Evolutionary conservation across 2,888 invertebrate genomes (phyloP).

Genomic region (Rapana venosa): DNA sequence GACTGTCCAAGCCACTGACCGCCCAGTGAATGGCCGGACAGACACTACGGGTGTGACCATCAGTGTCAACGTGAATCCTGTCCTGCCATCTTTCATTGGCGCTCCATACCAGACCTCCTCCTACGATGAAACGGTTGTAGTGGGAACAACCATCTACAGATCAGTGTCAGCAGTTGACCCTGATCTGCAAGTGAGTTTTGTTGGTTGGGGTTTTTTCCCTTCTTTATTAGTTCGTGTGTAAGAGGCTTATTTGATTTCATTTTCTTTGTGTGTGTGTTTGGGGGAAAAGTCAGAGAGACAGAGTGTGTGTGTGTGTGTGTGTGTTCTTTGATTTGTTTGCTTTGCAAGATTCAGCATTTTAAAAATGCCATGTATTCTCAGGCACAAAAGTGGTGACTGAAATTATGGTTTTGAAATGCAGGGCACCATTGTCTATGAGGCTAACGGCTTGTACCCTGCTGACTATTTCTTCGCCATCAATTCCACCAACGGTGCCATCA

Average conservation of each 20-base stretch:
- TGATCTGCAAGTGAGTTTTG: conserved; percentile 42
- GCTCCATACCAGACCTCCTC: conserved; percentile 30
- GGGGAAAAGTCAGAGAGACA: no score
- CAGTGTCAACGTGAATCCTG: conserved; percentile 56
- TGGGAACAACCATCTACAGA: conserved; percentile 38
- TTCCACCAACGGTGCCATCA: conserved; percentile 58
- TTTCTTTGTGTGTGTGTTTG: no score
- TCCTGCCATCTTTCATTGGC: conserved; percentile 54
- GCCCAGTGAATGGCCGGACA: conserved; percentile 40
- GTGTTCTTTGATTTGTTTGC: no score
- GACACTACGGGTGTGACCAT: conserved; percentile 53
- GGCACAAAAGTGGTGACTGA: no score
- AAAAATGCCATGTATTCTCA: no score
- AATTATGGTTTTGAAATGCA: conserved; percentile 42
- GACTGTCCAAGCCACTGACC: conserved; percentile 60
- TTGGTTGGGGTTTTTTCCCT: background rate
- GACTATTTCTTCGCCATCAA: conserved; percentile 69
- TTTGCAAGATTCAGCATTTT: no score
- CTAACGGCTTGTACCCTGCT: conserved; percentile 70
- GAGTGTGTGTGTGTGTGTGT: no score
- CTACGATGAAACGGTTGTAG: conserved; percentile 36
- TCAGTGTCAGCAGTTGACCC: conserved; percentile 28
- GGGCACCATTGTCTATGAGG: conserved; percentile 65
- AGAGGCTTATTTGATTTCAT: no score
- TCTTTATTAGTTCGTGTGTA: no score